phyloP scores from a whole-genome alignment of 2,888 invertebrate genomes.

The Drosophila atripex region DNA sequence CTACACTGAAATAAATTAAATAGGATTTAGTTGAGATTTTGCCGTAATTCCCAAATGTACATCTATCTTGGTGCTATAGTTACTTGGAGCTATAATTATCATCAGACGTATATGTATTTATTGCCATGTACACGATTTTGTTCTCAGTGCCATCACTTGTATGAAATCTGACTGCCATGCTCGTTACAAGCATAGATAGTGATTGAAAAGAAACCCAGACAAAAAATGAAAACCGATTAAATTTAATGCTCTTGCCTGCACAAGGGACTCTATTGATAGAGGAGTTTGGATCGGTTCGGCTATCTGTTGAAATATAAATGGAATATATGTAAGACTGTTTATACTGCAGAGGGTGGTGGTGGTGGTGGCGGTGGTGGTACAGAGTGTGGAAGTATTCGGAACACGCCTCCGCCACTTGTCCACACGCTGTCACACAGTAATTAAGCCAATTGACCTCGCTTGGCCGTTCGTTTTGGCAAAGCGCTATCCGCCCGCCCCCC shows the following conservation, averaged over 20 bases:
- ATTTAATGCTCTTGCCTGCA: constrained; percentile 35
- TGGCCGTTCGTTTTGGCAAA: constrained; percentile 50
- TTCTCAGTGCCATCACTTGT: constrained; percentile 3
- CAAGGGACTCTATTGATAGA: constrained; percentile 43
- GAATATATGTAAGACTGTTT: constrained; percentile 8
- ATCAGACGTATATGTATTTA: too few relatives aligned
- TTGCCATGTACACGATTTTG: background rate
- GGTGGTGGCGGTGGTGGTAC: background rate
- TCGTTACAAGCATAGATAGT: constrained; percentile 36
- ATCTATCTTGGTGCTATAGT: too few relatives aligned
- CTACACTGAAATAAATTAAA: background rate
- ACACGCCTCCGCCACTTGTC: constrained; percentile 23
- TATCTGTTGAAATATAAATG: constrained; percentile 32
- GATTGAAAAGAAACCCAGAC: constrained; percentile 40
- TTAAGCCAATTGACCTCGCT: constrained; percentile 77
- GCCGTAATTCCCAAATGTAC: too few relatives aligned
- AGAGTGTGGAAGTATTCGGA: constrained; percentile 20
- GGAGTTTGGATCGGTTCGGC: constrained; percentile 9
- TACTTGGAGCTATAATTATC: too few relatives aligned
- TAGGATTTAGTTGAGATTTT: background rate
- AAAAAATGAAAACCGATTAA: constrained; percentile 48
- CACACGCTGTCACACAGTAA: constrained; percentile 69
- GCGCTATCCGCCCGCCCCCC: constrained; percentile 34
- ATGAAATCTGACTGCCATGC: constrained; percentile 15
- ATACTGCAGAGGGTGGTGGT: too few relatives aligned